phyloP scores from a whole-genome alignment of 1,140 invertebrate species.

The Leucophenga varia region DNA sequence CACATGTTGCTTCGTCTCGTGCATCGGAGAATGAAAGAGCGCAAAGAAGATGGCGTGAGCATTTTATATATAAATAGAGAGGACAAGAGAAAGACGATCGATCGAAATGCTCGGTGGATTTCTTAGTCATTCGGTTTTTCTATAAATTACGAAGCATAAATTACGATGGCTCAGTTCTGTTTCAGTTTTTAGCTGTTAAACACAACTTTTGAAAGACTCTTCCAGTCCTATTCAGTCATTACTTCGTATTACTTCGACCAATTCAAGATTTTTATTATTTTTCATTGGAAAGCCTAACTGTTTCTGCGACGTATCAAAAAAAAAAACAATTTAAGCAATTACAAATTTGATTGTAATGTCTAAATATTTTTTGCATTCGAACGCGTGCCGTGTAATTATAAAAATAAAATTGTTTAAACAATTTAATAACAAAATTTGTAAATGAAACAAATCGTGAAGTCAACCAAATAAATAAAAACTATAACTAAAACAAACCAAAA shows the following conservation, averaged over 20 bases:
- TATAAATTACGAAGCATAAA: constrained; percentile 42
- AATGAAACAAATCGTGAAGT: constrained; percentile 1
- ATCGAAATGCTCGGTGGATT: too few species aligned
- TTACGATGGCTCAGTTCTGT: constrained; percentile 35
- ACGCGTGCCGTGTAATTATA: constrained; percentile 36
- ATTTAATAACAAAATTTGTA: constrained; percentile 17
- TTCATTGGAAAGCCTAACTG: too few species aligned
- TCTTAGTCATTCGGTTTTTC: too few species aligned
- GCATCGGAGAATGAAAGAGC: too few species aligned
- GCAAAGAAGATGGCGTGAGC: too few species aligned
- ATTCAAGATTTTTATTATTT: too few species aligned
- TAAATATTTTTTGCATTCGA: constrained; percentile 44
- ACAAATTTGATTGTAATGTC: constrained; percentile 39
- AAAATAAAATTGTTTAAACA: too few species aligned
- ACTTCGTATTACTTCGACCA: neutral
- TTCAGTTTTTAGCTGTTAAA: constrained; percentile 51
- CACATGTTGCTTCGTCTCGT: too few species aligned
- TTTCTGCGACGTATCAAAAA: constrained; percentile 6
- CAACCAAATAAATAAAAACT: constrained; percentile 4
- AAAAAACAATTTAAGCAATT: constrained; percentile 1
- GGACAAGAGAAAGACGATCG: too few species aligned
- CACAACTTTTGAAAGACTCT: constrained; percentile 26
- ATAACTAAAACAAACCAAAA: constrained; percentile 1
- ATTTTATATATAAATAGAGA: too few species aligned
- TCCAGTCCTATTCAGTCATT: neutral